Evolutionary conservation across 2,888 invertebrate species (phyloP).

Genomic region (Globia sparganii): DNA sequence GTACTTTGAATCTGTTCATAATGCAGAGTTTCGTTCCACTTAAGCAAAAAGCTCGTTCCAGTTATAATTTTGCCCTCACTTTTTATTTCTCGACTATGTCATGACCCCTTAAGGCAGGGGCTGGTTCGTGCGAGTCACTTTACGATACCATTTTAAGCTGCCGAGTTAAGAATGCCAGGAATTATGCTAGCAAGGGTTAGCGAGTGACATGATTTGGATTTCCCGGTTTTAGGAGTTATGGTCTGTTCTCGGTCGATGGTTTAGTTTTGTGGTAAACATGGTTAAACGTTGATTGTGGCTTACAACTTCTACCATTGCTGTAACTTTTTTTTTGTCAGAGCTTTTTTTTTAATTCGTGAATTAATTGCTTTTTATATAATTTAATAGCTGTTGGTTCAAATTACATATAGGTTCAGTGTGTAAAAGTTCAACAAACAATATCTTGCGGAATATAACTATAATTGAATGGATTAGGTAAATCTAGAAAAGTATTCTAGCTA

Average conservation of each 20-base stretch:
- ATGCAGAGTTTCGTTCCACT: slow-evolving; percentile 67
- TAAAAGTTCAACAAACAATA: not conserved
- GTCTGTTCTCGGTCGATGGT: not conserved
- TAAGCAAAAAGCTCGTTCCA: slow-evolving; percentile 64
- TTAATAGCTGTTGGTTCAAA: not conserved
- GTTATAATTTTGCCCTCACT: slow-evolving; percentile 69
- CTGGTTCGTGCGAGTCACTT: slow-evolving; percentile 63
- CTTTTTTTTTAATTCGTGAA: not conserved
- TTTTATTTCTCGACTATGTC: slow-evolving; percentile 64
- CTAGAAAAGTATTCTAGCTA: not conserved
- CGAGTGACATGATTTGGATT: slow-evolving; percentile 24
- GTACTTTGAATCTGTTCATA: slow-evolving; percentile 61
- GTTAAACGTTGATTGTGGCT: not conserved
- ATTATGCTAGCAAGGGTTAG: slow-evolving; percentile 56
- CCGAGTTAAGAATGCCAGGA: slow-evolving; percentile 49
- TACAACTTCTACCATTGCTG: not conserved
- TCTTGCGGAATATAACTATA: not conserved
- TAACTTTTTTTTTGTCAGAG: no score
- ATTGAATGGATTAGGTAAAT: not conserved
- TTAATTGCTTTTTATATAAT: not conserved
- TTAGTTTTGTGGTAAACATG: not conserved
- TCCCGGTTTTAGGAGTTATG: not conserved
- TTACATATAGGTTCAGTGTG: not conserved
- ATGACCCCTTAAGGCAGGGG: slow-evolving; percentile 63
- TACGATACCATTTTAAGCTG: slow-evolving; percentile 64